Evolutionary conservation across 2,113 vertebrate species (phyloP).

Genomic region (Chamaetylas fuelleborni): DNA sequence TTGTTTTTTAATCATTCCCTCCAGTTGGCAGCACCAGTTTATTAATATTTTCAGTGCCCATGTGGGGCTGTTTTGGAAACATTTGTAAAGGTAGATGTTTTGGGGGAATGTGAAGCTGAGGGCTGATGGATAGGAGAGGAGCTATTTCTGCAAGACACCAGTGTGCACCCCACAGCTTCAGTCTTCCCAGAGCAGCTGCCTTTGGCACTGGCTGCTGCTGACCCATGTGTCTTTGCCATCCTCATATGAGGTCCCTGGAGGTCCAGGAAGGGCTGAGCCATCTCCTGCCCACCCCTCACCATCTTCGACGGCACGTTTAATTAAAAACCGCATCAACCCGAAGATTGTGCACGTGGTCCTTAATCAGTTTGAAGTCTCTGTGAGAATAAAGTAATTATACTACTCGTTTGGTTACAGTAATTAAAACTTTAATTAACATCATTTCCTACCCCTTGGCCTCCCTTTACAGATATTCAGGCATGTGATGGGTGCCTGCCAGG

Average conservation of each 20-base stretch:
- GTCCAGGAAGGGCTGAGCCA: background rate
- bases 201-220: background rate
- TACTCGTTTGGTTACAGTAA: slow-evolving; percentile 73
- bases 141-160: background rate
- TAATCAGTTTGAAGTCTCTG: slow-evolving; percentile 70
- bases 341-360: slow-evolving; percentile 56
- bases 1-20: slow-evolving; percentile 72
- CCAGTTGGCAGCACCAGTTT: slow-evolving; percentile 53
- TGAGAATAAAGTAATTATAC: slow-evolving; percentile 74
- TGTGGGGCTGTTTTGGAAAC: background rate
- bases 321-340: slow-evolving; percentile 66
- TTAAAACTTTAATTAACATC: slow-evolving; percentile 76
- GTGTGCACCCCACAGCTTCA: accelerated
- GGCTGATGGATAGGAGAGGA: background rate
- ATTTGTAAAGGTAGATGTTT: background rate
- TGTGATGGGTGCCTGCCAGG: background rate
- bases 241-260: background rate
- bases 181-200: background rate
- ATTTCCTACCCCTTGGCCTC: slow-evolving; percentile 65
- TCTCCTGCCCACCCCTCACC: background rate
- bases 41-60: slow-evolving; percentile 43
- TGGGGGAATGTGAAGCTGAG: background rate
- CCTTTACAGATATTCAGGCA: slow-evolving; percentile 14
- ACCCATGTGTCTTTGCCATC: background rate
- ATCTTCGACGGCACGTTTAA: slow-evolving; percentile 25